Percentiles rank a stretch among this genome's conserved stretches.
Evolutionary conservation across 2,113 vertebrate species (phyloP).

Genomic region (Hydrolagus affinis): DNA sequence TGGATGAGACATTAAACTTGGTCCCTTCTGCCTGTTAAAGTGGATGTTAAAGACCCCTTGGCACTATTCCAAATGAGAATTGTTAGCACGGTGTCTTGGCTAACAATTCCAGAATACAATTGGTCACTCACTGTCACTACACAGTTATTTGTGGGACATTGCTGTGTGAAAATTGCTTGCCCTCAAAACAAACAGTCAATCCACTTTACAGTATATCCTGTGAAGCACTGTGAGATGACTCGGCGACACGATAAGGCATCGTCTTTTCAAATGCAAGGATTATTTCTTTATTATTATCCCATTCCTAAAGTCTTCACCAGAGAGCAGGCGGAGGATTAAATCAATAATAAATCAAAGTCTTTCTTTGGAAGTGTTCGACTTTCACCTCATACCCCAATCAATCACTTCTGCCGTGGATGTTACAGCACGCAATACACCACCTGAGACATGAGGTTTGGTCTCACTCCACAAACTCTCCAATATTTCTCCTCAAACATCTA

Average conservation of each 20-base stretch:
- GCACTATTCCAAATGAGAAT: neutral
- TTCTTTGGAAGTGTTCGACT: too few species aligned
- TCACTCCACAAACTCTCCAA: too few species aligned
- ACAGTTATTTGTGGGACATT: neutral
- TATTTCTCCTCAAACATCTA: neutral
- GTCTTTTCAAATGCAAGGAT: too few species aligned
- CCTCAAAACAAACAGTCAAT: neutral
- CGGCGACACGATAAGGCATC: neutral
- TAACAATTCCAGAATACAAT: neutral
- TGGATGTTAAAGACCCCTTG: neutral
- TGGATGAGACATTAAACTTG: too few species aligned
- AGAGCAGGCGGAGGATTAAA: too few species aligned
- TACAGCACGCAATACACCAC: too few species aligned
- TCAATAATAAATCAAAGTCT: too few species aligned
- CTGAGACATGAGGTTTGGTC: too few species aligned
- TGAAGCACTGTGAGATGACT: neutral
- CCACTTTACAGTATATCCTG: neutral
- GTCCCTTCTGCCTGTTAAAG: neutral
- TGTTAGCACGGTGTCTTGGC: neutral
- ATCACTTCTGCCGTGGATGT: too few species aligned
- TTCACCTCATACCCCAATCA: too few species aligned
- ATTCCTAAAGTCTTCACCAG: too few species aligned
- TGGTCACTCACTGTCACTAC: neutral
- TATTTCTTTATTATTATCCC: too few species aligned
- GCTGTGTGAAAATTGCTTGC: neutral